A percentile compares a stretch with the other conserved stretches of the same genome.
phyloP scores from a whole-genome alignment of 2,888 invertebrate species.

The Tetramorium bicarinatum region DNA sequence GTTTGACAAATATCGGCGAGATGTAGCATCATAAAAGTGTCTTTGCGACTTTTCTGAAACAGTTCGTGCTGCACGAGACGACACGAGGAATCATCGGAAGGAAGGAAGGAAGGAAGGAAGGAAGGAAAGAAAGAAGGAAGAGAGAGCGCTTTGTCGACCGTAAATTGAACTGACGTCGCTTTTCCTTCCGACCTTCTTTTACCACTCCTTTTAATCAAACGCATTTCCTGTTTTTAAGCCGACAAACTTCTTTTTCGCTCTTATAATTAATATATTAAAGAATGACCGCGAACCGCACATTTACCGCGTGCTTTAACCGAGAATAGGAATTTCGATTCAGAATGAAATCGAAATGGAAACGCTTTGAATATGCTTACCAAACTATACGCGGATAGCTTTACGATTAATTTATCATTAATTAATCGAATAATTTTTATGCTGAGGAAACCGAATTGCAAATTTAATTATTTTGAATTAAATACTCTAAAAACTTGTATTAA shows the following conservation, averaged over 20 bases:
- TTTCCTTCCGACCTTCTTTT: slow-evolving; percentile 43
- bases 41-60: slow-evolving; percentile 39
- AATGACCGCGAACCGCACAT: neutral
- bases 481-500: neutral
- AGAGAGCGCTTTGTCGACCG: slow-evolving; percentile 55
- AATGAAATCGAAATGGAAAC: slow-evolving; percentile 15
- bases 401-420: neutral
- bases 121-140: slow-evolving; percentile 8
- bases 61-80: slow-evolving; percentile 21
- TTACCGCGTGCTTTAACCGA: neutral
- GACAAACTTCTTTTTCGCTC: slow-evolving; percentile 42
- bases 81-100: slow-evolving; percentile 22
- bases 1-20: slow-evolving; percentile 12
- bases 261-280: slow-evolving; percentile 66
- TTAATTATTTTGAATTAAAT: neutral
- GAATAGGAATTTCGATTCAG: neutral
- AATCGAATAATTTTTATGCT: neutral
- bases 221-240: slow-evolving; percentile 57
- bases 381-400: neutral
- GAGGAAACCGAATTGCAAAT: neutral
- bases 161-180: slow-evolving; percentile 63
- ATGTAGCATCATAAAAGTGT: slow-evolving; percentile 5
- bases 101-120: slow-evolving; percentile 32
- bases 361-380: neutral
- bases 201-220: slow-evolving; percentile 50